Evolutionary conservation across 2,797 vertebrate genomes (phyloP).

Genomic region (Trematomus bernacchii): DNA sequence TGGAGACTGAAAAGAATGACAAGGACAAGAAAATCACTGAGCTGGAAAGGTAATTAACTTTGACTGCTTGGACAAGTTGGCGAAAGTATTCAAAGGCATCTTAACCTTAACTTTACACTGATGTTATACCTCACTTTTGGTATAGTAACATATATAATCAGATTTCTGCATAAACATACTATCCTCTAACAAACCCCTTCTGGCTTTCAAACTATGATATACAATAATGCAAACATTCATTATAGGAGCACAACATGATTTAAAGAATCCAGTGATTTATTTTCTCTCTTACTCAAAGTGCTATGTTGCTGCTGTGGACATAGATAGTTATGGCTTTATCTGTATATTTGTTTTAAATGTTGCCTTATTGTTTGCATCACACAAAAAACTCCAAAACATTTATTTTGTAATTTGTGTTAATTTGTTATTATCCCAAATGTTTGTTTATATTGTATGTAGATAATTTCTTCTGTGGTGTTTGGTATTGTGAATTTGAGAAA

Average conservation of each 20-base stretch:
- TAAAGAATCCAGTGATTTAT: too few relatives aligned
- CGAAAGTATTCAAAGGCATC: not conserved
- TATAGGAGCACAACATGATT: not conserved
- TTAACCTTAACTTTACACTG: not conserved
- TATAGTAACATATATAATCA: too few relatives aligned
- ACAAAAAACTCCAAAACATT: not conserved
- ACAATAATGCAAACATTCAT: not conserved
- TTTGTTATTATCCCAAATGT: conserved; percentile 14
- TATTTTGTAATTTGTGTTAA: conserved; percentile 14
- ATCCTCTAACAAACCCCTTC: too few relatives aligned
- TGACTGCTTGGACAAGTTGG: not conserved
- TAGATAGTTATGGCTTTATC: not conserved
- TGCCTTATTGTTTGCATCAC: not conserved
- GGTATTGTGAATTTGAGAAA: not conserved
- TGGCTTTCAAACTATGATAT: not conserved
- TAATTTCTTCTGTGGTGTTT: conserved; percentile 9
- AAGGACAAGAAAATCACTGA: conserved; percentile 99
- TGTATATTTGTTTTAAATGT: not conserved
- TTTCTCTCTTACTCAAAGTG: not conserved
- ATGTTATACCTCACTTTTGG: not conserved
- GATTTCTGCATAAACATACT: too few relatives aligned
- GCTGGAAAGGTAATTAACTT: conserved; percentile 91
- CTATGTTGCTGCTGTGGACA: not conserved
- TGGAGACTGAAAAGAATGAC: conserved; percentile 98
- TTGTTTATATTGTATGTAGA: conserved; percentile 4